Conservation (phyloP, 2,888 invertebrate species). For the Callyntrura sp. region DNA sequence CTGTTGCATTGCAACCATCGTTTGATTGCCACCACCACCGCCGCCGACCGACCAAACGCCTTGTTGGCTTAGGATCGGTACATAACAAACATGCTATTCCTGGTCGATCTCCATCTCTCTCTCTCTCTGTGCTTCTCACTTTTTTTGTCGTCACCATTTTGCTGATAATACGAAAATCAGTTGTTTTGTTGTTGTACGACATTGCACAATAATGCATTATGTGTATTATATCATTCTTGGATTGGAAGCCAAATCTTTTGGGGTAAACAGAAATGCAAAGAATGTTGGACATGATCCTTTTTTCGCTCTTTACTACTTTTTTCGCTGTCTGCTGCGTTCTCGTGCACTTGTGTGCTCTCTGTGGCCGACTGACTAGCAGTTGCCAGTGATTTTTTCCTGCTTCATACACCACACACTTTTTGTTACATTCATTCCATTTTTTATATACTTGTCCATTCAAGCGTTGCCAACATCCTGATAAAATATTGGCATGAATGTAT, state of each 20-base stretch:
- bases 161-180: constrained; percentile 64
- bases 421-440: constrained; percentile 50
- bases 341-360: constrained; percentile 46
- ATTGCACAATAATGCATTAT: constrained; percentile 72
- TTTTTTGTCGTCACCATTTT: constrained; percentile 30
- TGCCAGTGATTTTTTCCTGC: constrained; percentile 35
- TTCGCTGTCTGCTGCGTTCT: constrained; percentile 27
- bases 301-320: constrained; percentile 36
- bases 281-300: constrained; percentile 69
- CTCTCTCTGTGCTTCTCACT: not conserved
- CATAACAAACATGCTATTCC: not conserved
- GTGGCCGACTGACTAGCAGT: constrained; percentile 54
- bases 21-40: constrained; percentile 74
- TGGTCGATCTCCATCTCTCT: not conserved
- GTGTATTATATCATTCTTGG: constrained; percentile 71
- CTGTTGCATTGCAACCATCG: constrained; percentile 67
- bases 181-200: constrained; percentile 62
- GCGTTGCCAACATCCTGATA: constrained; percentile 75
- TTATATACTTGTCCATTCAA: constrained; percentile 69
- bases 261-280: constrained; percentile 75
- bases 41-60: constrained; percentile 60
- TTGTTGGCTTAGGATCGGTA: constrained; percentile 53
- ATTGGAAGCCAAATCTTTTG: constrained; percentile 75
- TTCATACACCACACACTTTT: constrained; percentile 35
- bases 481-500: constrained; percentile 73